phyloP scores from a whole-genome alignment of 2,888 invertebrate genomes.

The Cybosia mesomella region DNA sequence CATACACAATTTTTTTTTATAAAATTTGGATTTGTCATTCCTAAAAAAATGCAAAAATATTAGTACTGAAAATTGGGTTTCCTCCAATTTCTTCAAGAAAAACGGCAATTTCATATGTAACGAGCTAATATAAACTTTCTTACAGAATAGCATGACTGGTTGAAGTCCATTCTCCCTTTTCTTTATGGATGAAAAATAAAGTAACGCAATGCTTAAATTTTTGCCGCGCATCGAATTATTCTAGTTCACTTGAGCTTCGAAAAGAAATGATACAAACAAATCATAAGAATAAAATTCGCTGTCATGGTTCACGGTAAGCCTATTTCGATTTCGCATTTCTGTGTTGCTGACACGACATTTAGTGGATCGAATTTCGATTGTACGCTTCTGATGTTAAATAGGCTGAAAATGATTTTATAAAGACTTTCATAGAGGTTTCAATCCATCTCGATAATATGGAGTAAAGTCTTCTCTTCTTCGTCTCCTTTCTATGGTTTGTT shows the following conservation, averaged over 20 bases:
- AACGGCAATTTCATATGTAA: too few relatives aligned
- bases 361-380: background rate
- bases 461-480: background rate
- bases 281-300: slow-evolving; percentile 11
- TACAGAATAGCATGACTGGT: too few relatives aligned
- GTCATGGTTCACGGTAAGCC: background rate
- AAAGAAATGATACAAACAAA: slow-evolving; percentile 6
- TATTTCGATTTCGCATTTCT: slow-evolving; percentile 2
- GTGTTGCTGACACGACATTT: background rate
- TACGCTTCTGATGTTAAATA: background rate
- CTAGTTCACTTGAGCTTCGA: background rate
- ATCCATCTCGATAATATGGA: background rate
- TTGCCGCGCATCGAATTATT: slow-evolving; percentile 5
- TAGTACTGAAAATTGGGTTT: too few relatives aligned
- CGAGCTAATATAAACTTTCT: too few relatives aligned
- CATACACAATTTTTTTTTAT: too few relatives aligned
- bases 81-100: too few relatives aligned
- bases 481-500: background rate
- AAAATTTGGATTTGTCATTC: too few relatives aligned
- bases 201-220: background rate
- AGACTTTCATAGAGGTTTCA: too few relatives aligned
- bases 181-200: background rate
- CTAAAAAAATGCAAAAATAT: too few relatives aligned
- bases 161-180: background rate
- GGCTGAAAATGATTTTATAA: background rate